Evolutionary conservation across 2,888 invertebrate species (phyloP).

Genomic region (Apodemia duryi): DNA sequence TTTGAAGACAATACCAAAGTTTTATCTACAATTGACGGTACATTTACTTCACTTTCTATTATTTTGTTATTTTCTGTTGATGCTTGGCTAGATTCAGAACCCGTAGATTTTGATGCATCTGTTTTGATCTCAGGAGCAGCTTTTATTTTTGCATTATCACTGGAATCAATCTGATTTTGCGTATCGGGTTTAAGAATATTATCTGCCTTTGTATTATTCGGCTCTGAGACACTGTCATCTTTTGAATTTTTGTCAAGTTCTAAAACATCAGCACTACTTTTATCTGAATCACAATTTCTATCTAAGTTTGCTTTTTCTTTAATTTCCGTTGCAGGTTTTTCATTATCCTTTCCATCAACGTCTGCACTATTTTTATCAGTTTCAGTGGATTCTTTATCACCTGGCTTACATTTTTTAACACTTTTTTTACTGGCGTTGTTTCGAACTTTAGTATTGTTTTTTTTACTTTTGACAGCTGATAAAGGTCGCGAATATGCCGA

Average conservation of each 20-base stretch:
- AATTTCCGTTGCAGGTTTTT: neutral
- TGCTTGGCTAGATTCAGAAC: conserved; percentile 2
- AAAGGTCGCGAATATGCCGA: conserved; percentile 69
- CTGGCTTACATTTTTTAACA: conserved; percentile 27
- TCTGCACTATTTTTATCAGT: conserved; percentile 14
- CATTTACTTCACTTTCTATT: conserved; percentile 5
- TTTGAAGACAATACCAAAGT: conserved; percentile 29
- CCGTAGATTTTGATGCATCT: conserved; percentile 11
- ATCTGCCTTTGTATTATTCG: neutral
- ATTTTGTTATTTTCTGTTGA: conserved; percentile 16
- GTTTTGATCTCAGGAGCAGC: neutral
- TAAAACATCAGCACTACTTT: neutral
- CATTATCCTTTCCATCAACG: conserved; percentile 14
- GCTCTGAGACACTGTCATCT: conserved; percentile 8
- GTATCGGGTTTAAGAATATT: conserved; percentile 3
- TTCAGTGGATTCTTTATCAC: conserved; percentile 16
- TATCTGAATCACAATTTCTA: conserved; percentile 14
- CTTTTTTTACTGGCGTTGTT: conserved; percentile 29
- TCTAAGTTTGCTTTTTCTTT: neutral
- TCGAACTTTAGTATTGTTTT: conserved; percentile 48
- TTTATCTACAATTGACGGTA: conserved; percentile 28
- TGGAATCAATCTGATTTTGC: neutral
- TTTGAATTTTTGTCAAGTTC: conserved; percentile 21
- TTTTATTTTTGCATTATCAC: neutral
- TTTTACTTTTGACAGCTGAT: conserved; percentile 58